Base-by-base conservation (phyloP, 2,113 vertebrate genomes). In the Microcebus griseorufus region DNA sequence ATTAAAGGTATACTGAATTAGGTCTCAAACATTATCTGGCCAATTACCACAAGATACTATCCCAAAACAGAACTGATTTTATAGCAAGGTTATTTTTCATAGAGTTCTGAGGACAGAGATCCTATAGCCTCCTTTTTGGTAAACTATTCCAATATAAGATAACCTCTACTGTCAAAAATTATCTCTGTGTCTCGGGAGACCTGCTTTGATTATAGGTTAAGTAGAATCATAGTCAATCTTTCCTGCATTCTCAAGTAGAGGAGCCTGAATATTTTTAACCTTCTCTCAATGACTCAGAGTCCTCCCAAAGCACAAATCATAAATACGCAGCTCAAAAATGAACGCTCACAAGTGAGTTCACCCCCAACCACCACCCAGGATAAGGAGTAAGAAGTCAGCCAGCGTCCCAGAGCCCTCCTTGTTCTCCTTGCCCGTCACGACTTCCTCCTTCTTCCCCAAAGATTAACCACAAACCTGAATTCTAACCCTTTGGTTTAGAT, bases 11-110 rank as follows among this genome's bases (percentile, higher is more conserved):
- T n/a, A 42, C 32, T 89, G 34, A 65, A 51, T 70, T 84, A 69
- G 69, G 51, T 88, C 32, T 94, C 72, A 88, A 82, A 75, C 39
- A 87, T 7, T 87, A 78, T 73, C 48, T 94, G 70, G n/a, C 75
- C n/a, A 88, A 53, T 90, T 51, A 72, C 55, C 37, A 12, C 20
- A 51, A 32, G 53, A 76, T 32, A 20, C 16, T 51, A n/a, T 51
- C 48, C n/a, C 37, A 9, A 89, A 86, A 65, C 9, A 70, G 73
- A 95, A 86, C 14, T 55, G 78, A 92, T 18, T 48, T 85, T 73
- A 72, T 9, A 60, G n/a, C 29, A 51, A 92, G 32, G 45, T n/a
- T 42, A 9, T 69, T 85, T 62, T 84, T 39, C 78, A 45, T 37
- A 60, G 29, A 67, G 16, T 64, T 80, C 58, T 37, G 29, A 80